Evolutionary conservation across 2,888 invertebrate genomes (phyloP), one percentile per base, ranked within the genome.

Genomic region (Ichneumoninae sp.): DNA sequence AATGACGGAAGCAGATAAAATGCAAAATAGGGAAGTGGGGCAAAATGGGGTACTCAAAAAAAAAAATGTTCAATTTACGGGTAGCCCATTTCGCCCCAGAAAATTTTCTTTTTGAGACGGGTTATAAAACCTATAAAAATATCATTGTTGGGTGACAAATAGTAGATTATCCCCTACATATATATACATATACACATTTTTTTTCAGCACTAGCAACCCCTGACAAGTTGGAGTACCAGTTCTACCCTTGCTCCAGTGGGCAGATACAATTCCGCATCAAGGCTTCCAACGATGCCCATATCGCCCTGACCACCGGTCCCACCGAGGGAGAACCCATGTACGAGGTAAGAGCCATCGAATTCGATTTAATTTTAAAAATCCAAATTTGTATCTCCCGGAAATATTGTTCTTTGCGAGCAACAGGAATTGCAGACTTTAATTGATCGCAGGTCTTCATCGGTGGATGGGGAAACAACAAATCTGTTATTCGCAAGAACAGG

Each of bases 391-490:
- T 47, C 44, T 1, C 40, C 10, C 40, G 13, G 71, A 10, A 80
- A 80, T 44, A 33, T 72, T 40, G 52, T 33, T 52, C 19, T 68
- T 62, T 40, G 71, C 68, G 19, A 3, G 0, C 19, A 22, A 52
- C 10, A 10, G 40, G 2, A 40, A 22, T 22, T 44, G n/a, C 8
- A 47, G 2, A 33, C 30, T 50, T 76, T 44, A 36, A 75, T 26
- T n/a, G 33, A 66, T 91, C 90, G 33, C 91, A 96, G 96, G 93
- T 98, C 75, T 97, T 98, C 94, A 95, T 98, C 89, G 98, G 98
- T 40, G 98, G 98, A 44, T 98, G 98, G 98, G 95, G 95, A 33
- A 98, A 98, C 93, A 94, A 95, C 86, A 97, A 97, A 94, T 97
- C 97, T 47, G 96, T 97, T 0, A 97, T 97, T 91, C 96, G 98